Base-by-base conservation (phyloP, 2,888 invertebrate genomes). In the Amaurobius ferox region DNA sequence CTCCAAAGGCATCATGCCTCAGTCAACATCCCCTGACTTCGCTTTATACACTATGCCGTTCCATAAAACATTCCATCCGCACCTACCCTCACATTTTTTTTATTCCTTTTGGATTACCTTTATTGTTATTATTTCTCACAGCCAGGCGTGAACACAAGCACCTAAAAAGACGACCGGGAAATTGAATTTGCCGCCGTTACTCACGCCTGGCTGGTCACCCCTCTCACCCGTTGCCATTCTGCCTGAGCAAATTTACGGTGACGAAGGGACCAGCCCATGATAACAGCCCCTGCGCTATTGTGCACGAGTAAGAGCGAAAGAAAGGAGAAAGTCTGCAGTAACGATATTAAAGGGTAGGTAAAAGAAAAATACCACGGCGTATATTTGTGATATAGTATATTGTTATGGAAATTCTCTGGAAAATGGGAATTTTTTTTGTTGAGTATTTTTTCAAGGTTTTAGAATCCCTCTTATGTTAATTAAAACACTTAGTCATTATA, bases 161-260 rank as follows among this genome's bases (percentile, higher is more conserved):
- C 30, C 40, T 19, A 61, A 72, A 85, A 85, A 83, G 79, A 66
- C 66, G 67, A 32, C 61, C 64, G 70, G 62, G 32, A 81, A 85
- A 85, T 85, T 85, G 83, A 85, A 85, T 85, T 85, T 77, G 83
- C 77, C 72, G 77, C 77, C 83, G 70, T 85, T 85, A 85, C 76
- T 77, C 78, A 85, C 83, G 83, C 83, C 64, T 70, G 19, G 72
- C n/a, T 40, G 77, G 48, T n/a, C 66, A 85, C 83, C 83, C 40
- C 67, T 30, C 70, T 62, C 66, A 40, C 32, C 61, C 26, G 30
- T 73, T 68, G 40, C 39, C 67, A 48, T 61, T 74, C 67, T 62
- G 39, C 68, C 74, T 68, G 23, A 48, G 40, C 32, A 19, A 72
- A 70, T 76, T 19, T 28, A 28, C 55, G 30, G 11, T 39, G 72